These are phyloP conservation scores for Brachionichthys hirsutus DNA, from an alignment of 2,113 vertebrate species.

Conservation along the genomic window DNA sequence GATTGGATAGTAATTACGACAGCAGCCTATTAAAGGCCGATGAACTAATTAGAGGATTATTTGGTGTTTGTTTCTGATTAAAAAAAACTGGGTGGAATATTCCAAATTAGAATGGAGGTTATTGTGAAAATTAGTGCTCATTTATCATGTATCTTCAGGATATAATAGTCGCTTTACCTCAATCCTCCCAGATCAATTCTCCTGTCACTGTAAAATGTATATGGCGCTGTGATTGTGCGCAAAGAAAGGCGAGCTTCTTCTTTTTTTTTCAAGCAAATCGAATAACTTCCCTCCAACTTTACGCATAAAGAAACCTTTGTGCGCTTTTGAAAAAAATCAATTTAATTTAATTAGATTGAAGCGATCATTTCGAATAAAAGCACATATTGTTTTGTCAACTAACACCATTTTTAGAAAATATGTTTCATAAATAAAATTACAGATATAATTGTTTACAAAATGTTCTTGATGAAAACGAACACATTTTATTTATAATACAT, in stretches of 20 bases:
- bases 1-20: constrained; percentile 74
- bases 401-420: background rate
- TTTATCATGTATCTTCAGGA: constrained; percentile 25
- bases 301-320: too few relatives aligned
- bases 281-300: constrained; percentile 1
- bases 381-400: background rate
- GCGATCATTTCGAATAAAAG: background rate
- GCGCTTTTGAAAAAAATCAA: too few relatives aligned
- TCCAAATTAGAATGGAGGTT: constrained; percentile 37
- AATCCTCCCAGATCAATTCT: constrained; percentile 35
- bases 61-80: constrained; percentile 69
- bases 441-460: too few relatives aligned
- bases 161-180: constrained; percentile 7
- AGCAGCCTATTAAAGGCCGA: constrained; percentile 70
- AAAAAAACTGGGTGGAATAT: constrained; percentile 47
- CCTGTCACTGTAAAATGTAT: constrained; percentile 5
- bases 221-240: constrained; percentile 5
- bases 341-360: background rate
- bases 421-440: background rate
- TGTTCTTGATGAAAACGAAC: too few relatives aligned
- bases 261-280: constrained; percentile 7
- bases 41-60: constrained; percentile 74
- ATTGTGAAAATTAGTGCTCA: constrained; percentile 23
- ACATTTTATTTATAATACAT: background rate
- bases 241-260: constrained; percentile 1